phyloP scores from a whole-genome alignment of 2,113 vertebrate genomes.

The Bubalus kerabau region DNA sequence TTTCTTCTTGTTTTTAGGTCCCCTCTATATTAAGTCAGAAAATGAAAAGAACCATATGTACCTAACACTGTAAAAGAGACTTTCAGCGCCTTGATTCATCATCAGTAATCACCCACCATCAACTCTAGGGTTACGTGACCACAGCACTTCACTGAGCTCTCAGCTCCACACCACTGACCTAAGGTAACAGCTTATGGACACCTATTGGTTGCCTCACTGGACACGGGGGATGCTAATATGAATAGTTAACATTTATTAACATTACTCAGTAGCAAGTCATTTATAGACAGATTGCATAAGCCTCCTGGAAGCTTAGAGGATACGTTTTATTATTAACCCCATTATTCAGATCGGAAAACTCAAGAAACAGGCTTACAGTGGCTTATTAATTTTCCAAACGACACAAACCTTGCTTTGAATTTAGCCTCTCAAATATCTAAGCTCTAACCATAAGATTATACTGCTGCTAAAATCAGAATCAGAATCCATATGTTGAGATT shows the following conservation, averaged over 20 bases:
- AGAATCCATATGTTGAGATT: background rate
- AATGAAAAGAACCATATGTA: background rate
- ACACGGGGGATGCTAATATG: fast-evolving
- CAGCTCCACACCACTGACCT: fast-evolving
- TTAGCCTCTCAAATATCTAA: background rate
- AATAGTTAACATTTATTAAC: background rate
- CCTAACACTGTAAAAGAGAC: background rate
- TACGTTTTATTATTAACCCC: background rate
- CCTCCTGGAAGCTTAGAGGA: too few relatives aligned
- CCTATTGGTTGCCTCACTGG: background rate
- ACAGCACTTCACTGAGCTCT: fast-evolving
- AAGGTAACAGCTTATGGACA: background rate
- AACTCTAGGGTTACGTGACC: fast-evolving
- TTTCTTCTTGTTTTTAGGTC: background rate
- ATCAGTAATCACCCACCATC: too few relatives aligned
- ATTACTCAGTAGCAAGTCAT: background rate
- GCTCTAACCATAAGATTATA: background rate
- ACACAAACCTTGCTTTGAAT: too few relatives aligned
- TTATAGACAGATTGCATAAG: background rate
- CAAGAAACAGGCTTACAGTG: background rate
- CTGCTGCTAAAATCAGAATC: background rate
- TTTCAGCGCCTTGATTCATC: background rate
- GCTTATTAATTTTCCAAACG: background rate
- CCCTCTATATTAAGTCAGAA: background rate
- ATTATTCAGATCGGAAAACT: background rate